Base-by-base conservation (phyloP, 2,888 invertebrate species). In the Cartodere bifasciata region DNA sequence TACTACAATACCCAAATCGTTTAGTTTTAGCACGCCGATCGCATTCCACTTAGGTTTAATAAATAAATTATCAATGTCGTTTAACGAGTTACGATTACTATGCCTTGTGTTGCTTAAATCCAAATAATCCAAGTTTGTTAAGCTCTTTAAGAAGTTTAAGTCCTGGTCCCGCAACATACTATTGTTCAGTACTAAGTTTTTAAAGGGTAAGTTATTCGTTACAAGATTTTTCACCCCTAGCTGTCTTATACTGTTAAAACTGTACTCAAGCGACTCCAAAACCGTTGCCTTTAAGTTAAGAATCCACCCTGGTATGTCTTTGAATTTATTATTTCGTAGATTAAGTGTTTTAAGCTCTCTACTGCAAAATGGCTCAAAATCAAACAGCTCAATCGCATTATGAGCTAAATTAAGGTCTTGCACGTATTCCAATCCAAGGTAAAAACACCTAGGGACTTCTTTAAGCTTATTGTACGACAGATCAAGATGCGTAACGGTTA, bases 101-200 rank as follows among this genome's bases (percentile, higher is more conserved):
- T 23, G 21, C 15, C n/a, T 13, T 24, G 37, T 31, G 23, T 48
- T 50, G 26, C 49, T 44, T n/a, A 50, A 38, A 39, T 50, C 46
- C 13, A 50, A 30, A 23, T 42, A 41, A 24, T 43, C 31, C 4
- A 50, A 24, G 14, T 23, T 34, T 14, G 32, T 34, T 23, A 45
- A 43, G 13, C 36, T 35, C 29, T 43, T 46, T 10, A 50, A 34
- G 28, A 48, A 45, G 13, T 20, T 15, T 14, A 38, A 39, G 30
- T 50, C 48, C 2, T 12, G 12, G 27, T 45, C 40, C 11, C 42
- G 29, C 16, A 50, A 27, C 13, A 39, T 37, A 25, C 40, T 34
- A 34, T 43, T 46, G 29, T 14, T 33, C 17, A 48, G 24, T 27
- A 39, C 36, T 2, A 48, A 29, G 20, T 43, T 41, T 37, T 39